Evolutionary conservation across 2,113 vertebrate genomes (phyloP), one percentile per base, ranked within the genome.

Genomic region (Pseudois nayaur): DNA sequence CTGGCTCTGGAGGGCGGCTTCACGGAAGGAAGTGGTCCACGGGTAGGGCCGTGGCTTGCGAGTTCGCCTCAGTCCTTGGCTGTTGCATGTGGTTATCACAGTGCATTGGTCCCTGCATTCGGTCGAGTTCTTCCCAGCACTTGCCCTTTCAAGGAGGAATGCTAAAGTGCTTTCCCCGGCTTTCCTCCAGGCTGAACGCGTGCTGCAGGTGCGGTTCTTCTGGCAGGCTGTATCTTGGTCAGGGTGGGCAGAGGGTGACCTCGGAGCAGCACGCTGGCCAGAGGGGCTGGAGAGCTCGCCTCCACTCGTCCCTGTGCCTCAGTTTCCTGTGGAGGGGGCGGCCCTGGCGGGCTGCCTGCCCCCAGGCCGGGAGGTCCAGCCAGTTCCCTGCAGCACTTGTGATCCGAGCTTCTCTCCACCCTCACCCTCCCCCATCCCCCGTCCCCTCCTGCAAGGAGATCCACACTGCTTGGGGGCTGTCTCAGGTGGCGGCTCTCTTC

Each of bases 361-460:
- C 40, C 17, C 8, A 33, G 48, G 40, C 40, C 16, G 0, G 54
- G n/a, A 9, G 8, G n/a, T 55, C 14, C 60, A 23, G n/a, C 27
- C 13, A 21, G 17, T 17, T 6, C 7, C 3, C 54, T 50, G 27
- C 78, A 54, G 23, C 59, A 6, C 50, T 62, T 71, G n/a, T 54
- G 17, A 52, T 6, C 50, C 25, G 0, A 43, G 50, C 15, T 55
- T 31, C 2, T 11, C 36, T 21, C 33, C 31, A 1, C n/a, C 33
- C 19, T 1, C 0, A 0, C 27, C 55, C 89, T 36, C 8, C 5
- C 36, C 60, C 1, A 0, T 5, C 36, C 87, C 36, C 60, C 1
- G 0, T 5, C 36, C 87, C 5, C 8, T 67, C 62, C 86, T 5
- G 15, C 7, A 5, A 27, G 40, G 43, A 50, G 36, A 8, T 15